phyloP scores from a whole-genome alignment of 2,888 invertebrate species.

The Prosopocoilus inquinatus region DNA sequence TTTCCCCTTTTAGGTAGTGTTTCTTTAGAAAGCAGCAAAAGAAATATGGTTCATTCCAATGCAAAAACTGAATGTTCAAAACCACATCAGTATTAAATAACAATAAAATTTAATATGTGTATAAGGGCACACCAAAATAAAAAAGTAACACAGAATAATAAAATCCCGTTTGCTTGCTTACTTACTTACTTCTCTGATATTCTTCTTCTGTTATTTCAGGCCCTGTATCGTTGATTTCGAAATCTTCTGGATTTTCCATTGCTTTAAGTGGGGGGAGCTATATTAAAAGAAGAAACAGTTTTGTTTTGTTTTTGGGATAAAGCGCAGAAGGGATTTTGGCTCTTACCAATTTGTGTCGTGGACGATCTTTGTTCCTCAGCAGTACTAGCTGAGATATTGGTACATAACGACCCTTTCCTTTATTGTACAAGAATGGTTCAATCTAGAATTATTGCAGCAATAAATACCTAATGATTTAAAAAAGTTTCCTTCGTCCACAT shows the following conservation, averaged over 20 bases:
- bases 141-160: too few species aligned
- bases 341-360: constrained; percentile 72
- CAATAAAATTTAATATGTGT: too few species aligned
- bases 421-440: constrained; percentile 90
- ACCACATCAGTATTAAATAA: too few species aligned
- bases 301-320: not conserved
- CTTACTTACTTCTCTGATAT: constrained; percentile 49
- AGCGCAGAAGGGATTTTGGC: not conserved
- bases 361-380: constrained; percentile 80
- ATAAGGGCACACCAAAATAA: too few species aligned
- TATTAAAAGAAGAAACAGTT: constrained; percentile 43
- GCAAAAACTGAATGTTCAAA: too few species aligned
- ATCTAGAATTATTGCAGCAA: constrained; percentile 51
- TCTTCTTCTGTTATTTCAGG: constrained; percentile 58
- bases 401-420: constrained; percentile 87
- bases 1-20: too few species aligned
- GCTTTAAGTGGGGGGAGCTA: constrained; percentile 72
- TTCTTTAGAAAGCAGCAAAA: too few species aligned
- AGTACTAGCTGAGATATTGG: constrained; percentile 87
- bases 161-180: too few species aligned
- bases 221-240: constrained; percentile 77
- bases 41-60: too few species aligned
- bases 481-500: too few species aligned
- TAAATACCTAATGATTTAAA: not conserved
- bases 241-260: constrained; percentile 84